Evolutionary conservation across 2,113 vertebrate genomes (phyloP), one percentile per base, ranked within the genome.

Genomic region (Zosterops japonicus): DNA sequence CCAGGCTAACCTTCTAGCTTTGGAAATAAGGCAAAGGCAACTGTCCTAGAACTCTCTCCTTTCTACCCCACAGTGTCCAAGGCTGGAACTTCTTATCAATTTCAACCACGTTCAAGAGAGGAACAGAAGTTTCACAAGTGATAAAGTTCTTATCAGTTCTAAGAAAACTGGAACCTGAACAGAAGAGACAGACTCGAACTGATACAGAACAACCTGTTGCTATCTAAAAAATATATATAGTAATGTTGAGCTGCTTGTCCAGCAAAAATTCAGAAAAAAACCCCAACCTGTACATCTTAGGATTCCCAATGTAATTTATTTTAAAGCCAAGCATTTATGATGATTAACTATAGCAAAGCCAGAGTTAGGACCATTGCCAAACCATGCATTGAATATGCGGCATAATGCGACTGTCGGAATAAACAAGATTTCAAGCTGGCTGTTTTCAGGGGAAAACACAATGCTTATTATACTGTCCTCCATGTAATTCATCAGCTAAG

Each of bases 91-190:
- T 11, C 21, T 28, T 96, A 96, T 95, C 90, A 83, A 41, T 46
- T 85, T 72, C 85, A 92, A 61, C 53, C 96, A 93, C 8, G 5
- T 76, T 80, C 14, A 14, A 93, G 85, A 87, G 83, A 85, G 13
- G 85, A 95, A 78, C 70, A 96, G 78, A 91, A 90, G 70, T 89
- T 89, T 42, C 89, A 81, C 46, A 63, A 83, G 39, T 1, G 94
- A 96, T 90, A 59, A 94, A 81, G 60, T 42, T 90, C 79, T 68
- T 87, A 76, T 7, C 71, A 55, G 71, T 90, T 93, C 89, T 74
- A 90, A 90, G 90, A 94, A 93, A 89, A 83, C 68, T 57, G 33
- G 31, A 75, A 83, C 76, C 76, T 78, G 76, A 83, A 70, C 17
- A 70, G 67, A 8, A 84, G 10, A 84, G 71, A 77, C 28, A 46